Conservation (phyloP, 1,140 invertebrate species). For the Bombus vancouverensis region DNA sequence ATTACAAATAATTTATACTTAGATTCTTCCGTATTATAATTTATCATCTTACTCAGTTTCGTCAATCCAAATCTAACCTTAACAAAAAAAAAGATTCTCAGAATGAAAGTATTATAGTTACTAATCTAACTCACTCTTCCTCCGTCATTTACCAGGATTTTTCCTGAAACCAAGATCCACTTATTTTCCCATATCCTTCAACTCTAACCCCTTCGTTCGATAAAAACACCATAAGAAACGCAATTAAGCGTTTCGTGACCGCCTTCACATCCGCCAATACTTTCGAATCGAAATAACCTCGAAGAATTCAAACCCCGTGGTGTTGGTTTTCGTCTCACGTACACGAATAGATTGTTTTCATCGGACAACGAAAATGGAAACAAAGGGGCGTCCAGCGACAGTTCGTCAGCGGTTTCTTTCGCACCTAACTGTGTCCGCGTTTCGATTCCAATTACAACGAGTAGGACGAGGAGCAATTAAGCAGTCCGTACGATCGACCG, state of each 20-base stretch:
- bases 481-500: slow-evolving; percentile 35
- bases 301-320: neutral
- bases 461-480: slow-evolving; percentile 55
- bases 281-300: neutral
- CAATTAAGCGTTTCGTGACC: neutral
- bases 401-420: slow-evolving; percentile 20
- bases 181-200: neutral
- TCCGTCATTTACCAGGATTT: too few relatives aligned
- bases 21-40: too few relatives aligned
- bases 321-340: neutral
- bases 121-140: neutral
- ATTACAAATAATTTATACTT: too few relatives aligned
- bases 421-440: slow-evolving; percentile 3
- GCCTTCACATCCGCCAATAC: neutral
- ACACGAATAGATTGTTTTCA: neutral
- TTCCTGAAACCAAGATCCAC: neutral
- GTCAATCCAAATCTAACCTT: too few relatives aligned
- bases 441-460: slow-evolving; percentile 50
- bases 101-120: neutral
- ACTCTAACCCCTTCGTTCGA: too few relatives aligned
- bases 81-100: too few relatives aligned
- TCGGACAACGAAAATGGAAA: neutral
- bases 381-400: neutral
- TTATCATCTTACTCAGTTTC: too few relatives aligned
- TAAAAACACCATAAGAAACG: neutral